Evolutionary conservation across 2,113 vertebrate species (phyloP).

Genomic region (Procapra przewalskii): DNA sequence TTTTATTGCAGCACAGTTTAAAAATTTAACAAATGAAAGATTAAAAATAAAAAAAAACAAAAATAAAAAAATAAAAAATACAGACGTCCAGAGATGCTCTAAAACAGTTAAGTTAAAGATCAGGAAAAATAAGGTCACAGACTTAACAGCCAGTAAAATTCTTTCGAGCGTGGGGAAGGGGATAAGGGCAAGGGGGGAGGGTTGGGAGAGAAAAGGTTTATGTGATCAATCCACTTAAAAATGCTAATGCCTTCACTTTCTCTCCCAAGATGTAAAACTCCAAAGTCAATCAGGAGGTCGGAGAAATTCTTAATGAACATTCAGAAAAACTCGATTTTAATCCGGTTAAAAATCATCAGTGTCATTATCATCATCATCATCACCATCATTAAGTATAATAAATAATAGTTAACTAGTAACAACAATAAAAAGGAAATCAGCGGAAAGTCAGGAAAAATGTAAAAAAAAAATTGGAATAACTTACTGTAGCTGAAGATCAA

Average conservation of each 20-base stretch:
- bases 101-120: conserved; percentile 80
- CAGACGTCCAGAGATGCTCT: conserved; percentile 79
- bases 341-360: conserved; percentile 79
- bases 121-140: conserved; percentile 78
- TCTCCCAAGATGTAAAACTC: conserved; percentile 78
- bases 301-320: conserved; percentile 78
- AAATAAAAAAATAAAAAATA: conserved; percentile 79
- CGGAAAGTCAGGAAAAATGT: conserved; percentile 83
- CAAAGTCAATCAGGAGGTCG: conserved; percentile 75
- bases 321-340: conserved; percentile 81
- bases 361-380: conserved; percentile 79
- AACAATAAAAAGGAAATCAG: conserved; percentile 84
- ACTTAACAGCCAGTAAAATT: conserved; percentile 80
- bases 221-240: conserved; percentile 78
- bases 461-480: conserved; percentile 81
- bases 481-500: conserved; percentile 85
- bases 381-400: conserved; percentile 79
- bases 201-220: conserved; percentile 78
- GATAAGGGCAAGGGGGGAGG: conserved; percentile 68
- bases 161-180: conserved; percentile 70
- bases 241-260: conserved; percentile 75
- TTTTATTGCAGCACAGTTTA: conserved; percentile 80
- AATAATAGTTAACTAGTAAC: conserved; percentile 79
- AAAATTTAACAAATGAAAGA: conserved; percentile 81
- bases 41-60: conserved; percentile 78